Base-by-base conservation (phyloP, 2,888 invertebrate genomes). In the Uropetala carovei region DNA sequence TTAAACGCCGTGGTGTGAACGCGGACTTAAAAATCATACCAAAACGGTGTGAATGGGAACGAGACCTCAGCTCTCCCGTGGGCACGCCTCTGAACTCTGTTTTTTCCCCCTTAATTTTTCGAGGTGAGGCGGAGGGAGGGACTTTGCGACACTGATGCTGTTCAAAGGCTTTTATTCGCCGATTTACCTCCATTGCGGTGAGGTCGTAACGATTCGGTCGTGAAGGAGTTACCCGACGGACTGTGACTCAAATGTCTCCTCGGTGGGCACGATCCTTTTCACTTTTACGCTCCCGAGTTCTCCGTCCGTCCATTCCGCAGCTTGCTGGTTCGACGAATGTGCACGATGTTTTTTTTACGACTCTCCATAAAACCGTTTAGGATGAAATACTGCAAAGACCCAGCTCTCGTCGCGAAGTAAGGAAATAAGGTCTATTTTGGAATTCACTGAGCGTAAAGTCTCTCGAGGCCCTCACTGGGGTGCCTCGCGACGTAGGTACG, bases 161-260 rank as follows among this genome's bases (percentile, higher is more conserved):
- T 68, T 68, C 68, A 22, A 68, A 68, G 68, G 68, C 68, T 68
- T 18, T n/a, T 68, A 43, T 43, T 43, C 43, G 43, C 68, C 22
- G n/a, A 68, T 68, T 68, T 68, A 22, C 58, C 13, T 57, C 18
- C 16, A 82, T 11, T 16, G 10, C 8, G 83, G 13, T 58, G 60
- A 86, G 86, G 60, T 64, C 60, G 86, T 8, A 30, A 18, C 86
- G 86, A 64, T 86, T 86, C 59, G 30, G 16, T 86, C 86, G 30
- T 60, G 86, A 83, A 57, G 83, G 83, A 86, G 60, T 22, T 30
- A 16, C 16, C 10, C 86, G 60, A 27, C 60, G 22, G 86, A 43
- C 30, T 86, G 86, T 86, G 86, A 86, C 86, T 86, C 86, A 59
- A 58, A 16, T 30, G 9, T 60, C 1, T 30, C 60, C 16, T 68